Conservation (phyloP, 2,797 vertebrate species). For the Vireo griseus region DNA sequence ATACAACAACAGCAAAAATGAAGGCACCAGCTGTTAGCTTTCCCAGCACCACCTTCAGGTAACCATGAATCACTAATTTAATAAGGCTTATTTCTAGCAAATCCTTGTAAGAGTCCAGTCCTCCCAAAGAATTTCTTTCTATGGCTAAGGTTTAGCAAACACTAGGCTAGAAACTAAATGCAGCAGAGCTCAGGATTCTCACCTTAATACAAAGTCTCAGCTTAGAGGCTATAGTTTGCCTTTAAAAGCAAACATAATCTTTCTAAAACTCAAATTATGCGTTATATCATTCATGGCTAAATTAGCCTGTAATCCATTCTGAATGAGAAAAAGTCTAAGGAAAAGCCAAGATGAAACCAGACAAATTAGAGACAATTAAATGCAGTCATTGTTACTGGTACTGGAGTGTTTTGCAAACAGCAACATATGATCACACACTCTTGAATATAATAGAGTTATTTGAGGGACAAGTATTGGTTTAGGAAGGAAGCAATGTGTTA, state of each 20-base stretch:
- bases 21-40: background rate
- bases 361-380: background rate
- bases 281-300: background rate
- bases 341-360: background rate
- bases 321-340: background rate
- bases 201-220: background rate
- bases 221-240: background rate
- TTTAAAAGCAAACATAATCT: background rate
- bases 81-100: background rate
- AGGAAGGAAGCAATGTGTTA: slow-evolving; percentile 24
- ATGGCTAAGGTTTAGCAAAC: background rate
- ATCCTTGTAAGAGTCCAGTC: background rate
- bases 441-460: background rate
- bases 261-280: background rate
- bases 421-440: background rate
- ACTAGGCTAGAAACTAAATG: background rate
- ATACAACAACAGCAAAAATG: background rate
- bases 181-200: background rate
- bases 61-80: background rate
- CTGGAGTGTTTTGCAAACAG: background rate
- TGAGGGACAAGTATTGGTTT: background rate
- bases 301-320: background rate
- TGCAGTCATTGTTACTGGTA: background rate
- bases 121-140: background rate
- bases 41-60: background rate